Conservation (phyloP, 2,113 vertebrate species). For the Bombycilla garrulus region DNA sequence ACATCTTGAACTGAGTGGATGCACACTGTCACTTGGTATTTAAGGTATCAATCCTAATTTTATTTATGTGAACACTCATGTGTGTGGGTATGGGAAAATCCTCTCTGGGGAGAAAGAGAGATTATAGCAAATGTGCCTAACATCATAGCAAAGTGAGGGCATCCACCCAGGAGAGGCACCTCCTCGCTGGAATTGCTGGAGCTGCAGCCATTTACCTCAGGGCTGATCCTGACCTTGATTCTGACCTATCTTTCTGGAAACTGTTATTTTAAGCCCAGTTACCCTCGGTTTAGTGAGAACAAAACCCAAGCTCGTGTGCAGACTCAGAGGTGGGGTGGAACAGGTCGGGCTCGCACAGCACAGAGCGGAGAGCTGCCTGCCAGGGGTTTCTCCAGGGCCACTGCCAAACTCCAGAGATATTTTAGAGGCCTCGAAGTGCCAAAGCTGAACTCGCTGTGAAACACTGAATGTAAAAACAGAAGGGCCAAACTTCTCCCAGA, state of each 20-base stretch:
- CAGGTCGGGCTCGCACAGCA: background rate
- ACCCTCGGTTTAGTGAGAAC: background rate
- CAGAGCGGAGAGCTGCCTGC: background rate
- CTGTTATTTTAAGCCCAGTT: background rate
- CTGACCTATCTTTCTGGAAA: background rate
- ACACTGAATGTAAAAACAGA: background rate
- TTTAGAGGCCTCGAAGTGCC: background rate
- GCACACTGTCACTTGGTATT: background rate
- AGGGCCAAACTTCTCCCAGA: background rate
- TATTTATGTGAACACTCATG: background rate
- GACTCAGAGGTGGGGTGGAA: background rate
- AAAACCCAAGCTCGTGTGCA: background rate
- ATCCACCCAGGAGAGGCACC: background rate
- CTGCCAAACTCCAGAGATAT: background rate
- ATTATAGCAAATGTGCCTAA: background rate
- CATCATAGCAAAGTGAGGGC: background rate
- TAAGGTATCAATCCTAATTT: background rate
- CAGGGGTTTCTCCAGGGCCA: background rate
- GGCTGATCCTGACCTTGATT: background rate
- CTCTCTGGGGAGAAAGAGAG: background rate
- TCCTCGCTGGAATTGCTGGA: background rate
- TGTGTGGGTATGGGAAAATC: background rate
- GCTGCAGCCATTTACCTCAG: background rate
- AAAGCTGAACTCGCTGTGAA: background rate
- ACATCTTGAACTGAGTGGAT: background rate